Conservation (phyloP, 2,888 invertebrate species). For the Leucophenga montana region DNA sequence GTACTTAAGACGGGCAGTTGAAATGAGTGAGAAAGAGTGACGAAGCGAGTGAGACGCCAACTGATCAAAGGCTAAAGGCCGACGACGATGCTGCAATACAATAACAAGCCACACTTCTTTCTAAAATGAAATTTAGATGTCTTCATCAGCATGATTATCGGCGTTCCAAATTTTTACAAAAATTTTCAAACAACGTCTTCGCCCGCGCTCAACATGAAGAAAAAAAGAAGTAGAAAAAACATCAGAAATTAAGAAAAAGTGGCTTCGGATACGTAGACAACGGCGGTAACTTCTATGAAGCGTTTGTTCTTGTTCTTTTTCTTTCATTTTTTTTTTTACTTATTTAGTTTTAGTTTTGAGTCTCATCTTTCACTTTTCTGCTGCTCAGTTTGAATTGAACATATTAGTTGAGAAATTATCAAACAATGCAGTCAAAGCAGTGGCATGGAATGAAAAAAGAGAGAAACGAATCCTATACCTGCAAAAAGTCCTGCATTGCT, state of each 20-base stretch:
- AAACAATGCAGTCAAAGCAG: slow-evolving; percentile 25
- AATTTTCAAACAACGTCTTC: slow-evolving; percentile 51
- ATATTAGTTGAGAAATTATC: slow-evolving; percentile 63
- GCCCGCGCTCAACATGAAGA: slow-evolving; percentile 3
- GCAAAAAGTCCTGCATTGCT: slow-evolving; percentile 29
- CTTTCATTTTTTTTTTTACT: slow-evolving; percentile 48
- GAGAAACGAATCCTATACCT: slow-evolving; percentile 51
- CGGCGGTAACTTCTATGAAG: neutral
- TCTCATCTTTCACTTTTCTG: slow-evolving; percentile 63
- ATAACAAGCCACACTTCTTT: slow-evolving; percentile 18
- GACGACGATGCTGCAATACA: neutral
- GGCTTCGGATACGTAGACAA: slow-evolving; percentile 2
- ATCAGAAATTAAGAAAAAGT: slow-evolving; percentile 34
- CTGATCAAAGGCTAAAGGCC: slow-evolving; percentile 53
- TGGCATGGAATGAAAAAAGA: slow-evolving; percentile 36
- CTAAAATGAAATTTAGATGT: neutral
- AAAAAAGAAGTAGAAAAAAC: too few species aligned
- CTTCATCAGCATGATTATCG: slow-evolving; percentile 31
- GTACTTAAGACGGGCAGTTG: slow-evolving; percentile 50
- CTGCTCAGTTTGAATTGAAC: slow-evolving; percentile 25
- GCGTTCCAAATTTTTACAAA: slow-evolving; percentile 45
- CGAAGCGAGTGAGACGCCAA: slow-evolving; percentile 44
- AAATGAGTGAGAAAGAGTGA: too few species aligned
- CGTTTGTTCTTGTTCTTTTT: slow-evolving; percentile 50
- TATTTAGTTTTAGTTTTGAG: neutral